A percentile compares a stretch with the other conserved stretches of the same genome.
phyloP scores from a whole-genome alignment of 2,797 vertebrate species.

The Platyrinchus mystaceus region DNA sequence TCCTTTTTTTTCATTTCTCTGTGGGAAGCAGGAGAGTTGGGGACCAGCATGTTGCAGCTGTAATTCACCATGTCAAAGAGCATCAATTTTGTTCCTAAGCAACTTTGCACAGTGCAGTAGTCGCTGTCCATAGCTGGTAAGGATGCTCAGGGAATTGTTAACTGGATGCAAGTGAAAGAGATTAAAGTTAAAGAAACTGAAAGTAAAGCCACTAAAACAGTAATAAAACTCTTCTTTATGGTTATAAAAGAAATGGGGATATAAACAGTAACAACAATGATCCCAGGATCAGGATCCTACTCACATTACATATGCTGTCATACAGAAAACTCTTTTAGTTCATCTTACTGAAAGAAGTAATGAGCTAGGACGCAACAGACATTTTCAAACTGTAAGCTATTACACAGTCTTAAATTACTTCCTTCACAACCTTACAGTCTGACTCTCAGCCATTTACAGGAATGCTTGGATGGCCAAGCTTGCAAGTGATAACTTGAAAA shows the following conservation, averaged over 20 bases:
- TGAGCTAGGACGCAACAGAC: background rate
- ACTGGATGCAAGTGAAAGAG: background rate
- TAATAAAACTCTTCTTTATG: background rate
- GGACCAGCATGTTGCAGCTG: slow-evolving; percentile 14
- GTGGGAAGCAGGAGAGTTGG: background rate
- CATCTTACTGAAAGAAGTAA: background rate
- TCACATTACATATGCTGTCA: background rate
- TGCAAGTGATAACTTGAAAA: slow-evolving; percentile 19
- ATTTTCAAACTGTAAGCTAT: background rate
- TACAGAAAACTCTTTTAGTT: background rate
- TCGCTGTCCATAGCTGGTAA: slow-evolving; percentile 52
- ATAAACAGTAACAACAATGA: background rate
- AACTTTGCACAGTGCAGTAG: slow-evolving; percentile 23
- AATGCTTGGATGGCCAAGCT: background rate
- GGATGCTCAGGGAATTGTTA: slow-evolving; percentile 35
- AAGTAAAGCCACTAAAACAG: background rate
- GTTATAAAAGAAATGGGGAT: background rate
- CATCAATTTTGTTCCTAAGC: slow-evolving; percentile 62
- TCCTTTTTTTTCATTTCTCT: background rate
- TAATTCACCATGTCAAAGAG: slow-evolving; percentile 47
- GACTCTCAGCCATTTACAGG: slow-evolving; percentile 1
- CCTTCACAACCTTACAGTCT: background rate
- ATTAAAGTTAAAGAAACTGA: slow-evolving; percentile 35
- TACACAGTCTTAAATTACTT: background rate
- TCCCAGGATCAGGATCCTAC: background rate